Conservation (phyloP, 1,140 invertebrate genomes). For the Drosophila biarmipes region DNA sequence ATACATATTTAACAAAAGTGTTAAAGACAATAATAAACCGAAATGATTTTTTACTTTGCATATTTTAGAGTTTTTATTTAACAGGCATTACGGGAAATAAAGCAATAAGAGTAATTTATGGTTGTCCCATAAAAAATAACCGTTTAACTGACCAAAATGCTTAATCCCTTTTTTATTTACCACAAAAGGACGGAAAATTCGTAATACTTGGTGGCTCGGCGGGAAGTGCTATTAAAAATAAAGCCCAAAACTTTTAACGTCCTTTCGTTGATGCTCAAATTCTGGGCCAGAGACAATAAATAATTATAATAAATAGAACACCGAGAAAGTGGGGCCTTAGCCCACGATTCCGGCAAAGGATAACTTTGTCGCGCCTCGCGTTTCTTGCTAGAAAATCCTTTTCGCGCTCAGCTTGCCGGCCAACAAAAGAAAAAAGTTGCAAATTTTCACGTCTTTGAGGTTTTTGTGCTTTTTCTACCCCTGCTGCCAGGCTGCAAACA, state of each 20-base stretch:
- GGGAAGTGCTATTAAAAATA: neutral
- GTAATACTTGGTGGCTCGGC: neutral
- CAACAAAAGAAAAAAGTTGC: conserved; percentile 7
- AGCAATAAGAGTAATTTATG: neutral
- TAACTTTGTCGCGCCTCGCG: conserved; percentile 47
- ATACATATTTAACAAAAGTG: no score
- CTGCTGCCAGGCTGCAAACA: conserved; percentile 52
- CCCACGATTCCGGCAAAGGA: conserved; percentile 9
- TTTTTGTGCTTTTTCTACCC: conserved; percentile 47
- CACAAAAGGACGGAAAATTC: neutral
- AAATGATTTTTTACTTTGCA: no score
- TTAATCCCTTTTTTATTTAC: neutral
- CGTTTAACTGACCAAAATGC: neutral
- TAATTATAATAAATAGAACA: conserved; percentile 51
- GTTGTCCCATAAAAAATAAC: neutral
- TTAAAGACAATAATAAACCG: no score
- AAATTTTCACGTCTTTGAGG: conserved; percentile 58
- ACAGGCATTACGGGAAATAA: no score
- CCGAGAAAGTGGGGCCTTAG: conserved; percentile 10
- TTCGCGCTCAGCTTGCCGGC: conserved; percentile 43
- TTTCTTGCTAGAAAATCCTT: conserved; percentile 61
- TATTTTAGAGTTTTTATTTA: neutral
- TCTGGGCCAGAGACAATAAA: conserved; percentile 19
- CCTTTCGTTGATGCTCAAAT: conserved; percentile 37
- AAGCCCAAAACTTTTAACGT: conserved; percentile 10